Base-by-base conservation (phyloP, 2,113 vertebrate genomes). In the Ondatra zibethicus region DNA sequence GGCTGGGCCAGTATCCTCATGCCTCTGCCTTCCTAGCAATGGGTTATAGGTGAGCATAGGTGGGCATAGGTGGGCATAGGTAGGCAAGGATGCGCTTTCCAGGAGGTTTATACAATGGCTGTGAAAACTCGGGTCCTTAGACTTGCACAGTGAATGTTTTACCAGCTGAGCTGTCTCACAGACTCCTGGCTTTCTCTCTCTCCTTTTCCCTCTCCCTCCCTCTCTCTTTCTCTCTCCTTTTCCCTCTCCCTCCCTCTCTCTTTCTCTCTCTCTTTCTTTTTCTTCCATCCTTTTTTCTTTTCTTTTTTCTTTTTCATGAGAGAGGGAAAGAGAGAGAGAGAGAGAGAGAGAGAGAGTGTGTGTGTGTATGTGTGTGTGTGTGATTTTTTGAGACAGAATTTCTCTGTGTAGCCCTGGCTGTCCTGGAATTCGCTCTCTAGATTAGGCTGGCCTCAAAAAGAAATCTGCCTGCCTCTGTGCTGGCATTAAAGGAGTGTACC, bases 191-290 rank as follows among this genome's bases (percentile, higher is more conserved):
- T 12, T 13, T 29, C 25, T 29, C 25, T 4, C 3, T 8, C 27
- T 8, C 3, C 19, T 13, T 29, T 33, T 33, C 39, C 73, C 2
- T 12, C 9, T 65, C 25, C 31, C 19, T 36, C 33, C 13, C 16
- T 36, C 66, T 29, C 3, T 65, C 14, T 17, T 14, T 33, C 14
- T 16, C 2, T 7, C 27, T 7, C 55, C 17, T 4, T 55, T 3
- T 55, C 55, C n/a, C n/a, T n/a, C n/a, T 66, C 65, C 29, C 14
- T 27, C 63, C 8, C 14, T 73, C 17, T n/a, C 25, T 47, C 31
- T 7, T 47, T 78, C 8, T 3, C 5, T 8, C 13, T 4, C 21
- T 33, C 6, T 7, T 1, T 4, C 33, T 16, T 36, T 6, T 6
- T 33, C 14, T 66, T 6, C 16, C 14, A 2, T 9, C 13, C 13